phyloP scores from a whole-genome alignment of 2,888 invertebrate genomes.

The Hydrotaea cyrtoneurina region DNA sequence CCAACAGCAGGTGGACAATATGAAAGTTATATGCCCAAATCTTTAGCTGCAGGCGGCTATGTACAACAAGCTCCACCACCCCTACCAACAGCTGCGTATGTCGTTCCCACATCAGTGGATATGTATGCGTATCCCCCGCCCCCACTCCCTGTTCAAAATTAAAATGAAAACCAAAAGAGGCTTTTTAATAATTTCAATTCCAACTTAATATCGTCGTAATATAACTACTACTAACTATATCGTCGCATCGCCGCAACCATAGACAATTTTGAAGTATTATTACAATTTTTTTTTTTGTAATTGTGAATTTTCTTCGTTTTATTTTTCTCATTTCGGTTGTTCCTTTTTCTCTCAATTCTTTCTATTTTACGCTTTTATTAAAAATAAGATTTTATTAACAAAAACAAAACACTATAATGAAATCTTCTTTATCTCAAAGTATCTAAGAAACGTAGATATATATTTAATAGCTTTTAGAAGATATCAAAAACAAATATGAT shows the following conservation, averaged over 20 bases:
- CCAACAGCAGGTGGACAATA: slow-evolving; percentile 41
- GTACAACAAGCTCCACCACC: slow-evolving; percentile 69
- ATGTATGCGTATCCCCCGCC: slow-evolving; percentile 80
- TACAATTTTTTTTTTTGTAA: slow-evolving; percentile 29
- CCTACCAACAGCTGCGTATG: slow-evolving; percentile 72
- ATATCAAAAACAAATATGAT: slow-evolving; percentile 9
- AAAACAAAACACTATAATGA: slow-evolving; percentile 40
- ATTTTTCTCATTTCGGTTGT: slow-evolving; percentile 12
- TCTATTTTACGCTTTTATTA: slow-evolving; percentile 31
- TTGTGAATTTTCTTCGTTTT: slow-evolving; percentile 36
- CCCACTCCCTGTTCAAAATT: slow-evolving; percentile 80
- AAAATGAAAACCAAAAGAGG: slow-evolving; percentile 53
- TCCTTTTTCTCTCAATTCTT: slow-evolving; percentile 8
- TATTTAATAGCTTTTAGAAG: slow-evolving; percentile 31
- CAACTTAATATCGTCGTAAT: slow-evolving; percentile 6
- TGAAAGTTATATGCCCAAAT: slow-evolving; percentile 56
- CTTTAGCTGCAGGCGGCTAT: slow-evolving; percentile 65
- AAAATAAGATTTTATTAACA: slow-evolving; percentile 28
- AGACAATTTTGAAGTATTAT: slow-evolving; percentile 32
- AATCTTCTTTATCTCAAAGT: slow-evolving; percentile 46
- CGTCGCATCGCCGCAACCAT: slow-evolving; percentile 19
- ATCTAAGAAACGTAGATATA: slow-evolving; percentile 6
- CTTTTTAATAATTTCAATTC: slow-evolving; percentile 34
- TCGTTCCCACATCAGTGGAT: slow-evolving; percentile 76
- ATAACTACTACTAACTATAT: slow-evolving; percentile 5